Evolutionary conservation across 2,888 invertebrate species (phyloP), one percentile per base, ranked within the genome.

Genomic region (Drosophila atripex): DNA sequence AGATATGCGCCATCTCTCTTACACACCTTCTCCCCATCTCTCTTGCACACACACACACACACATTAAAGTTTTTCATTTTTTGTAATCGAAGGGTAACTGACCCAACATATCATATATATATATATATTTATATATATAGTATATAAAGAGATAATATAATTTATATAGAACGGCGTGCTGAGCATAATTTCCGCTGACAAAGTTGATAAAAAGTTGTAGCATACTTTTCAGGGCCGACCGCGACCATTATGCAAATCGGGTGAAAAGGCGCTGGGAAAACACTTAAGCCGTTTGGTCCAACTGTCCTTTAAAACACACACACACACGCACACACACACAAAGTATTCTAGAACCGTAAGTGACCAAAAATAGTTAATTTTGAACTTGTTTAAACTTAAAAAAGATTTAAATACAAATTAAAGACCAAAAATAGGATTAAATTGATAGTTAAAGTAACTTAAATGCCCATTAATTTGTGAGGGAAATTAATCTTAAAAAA

Each of bases 161-260:
- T 9, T 32, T 5, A 32, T 12, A 21, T n/a, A 21, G 7, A 32
- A n/a, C 4, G 11, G 12, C 14, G 32, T 46, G 54, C 23, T 25
- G 35, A 30, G 35, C 50, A 79, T 75, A 80, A 83, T 86, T 86
- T 86, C 86, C 82, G 80, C 76, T 83, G 86, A 83, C 45, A 46
- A 38, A 45, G 38, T 51, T 64, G 60, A 25, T 68, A 73, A 72
- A 32, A 59, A 71, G 74, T 71, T 78, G 71, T 61, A 60, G 65
- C 80, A 65, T 59, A 72, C 63, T 73, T 76, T 51, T 57, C 51
- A 59, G 55, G 52, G 18, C 7, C 64, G 49, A 65, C 60, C 46
- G 53, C 64, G 53, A 57, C 61, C 68, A 79, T 78, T 87, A 84
- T 84, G 84, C 79, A 84, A 84, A 84, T 85, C 75, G 73, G 69